phyloP scores from a whole-genome alignment of 2,113 vertebrate species.

The Asarcornis scutulata region DNA sequence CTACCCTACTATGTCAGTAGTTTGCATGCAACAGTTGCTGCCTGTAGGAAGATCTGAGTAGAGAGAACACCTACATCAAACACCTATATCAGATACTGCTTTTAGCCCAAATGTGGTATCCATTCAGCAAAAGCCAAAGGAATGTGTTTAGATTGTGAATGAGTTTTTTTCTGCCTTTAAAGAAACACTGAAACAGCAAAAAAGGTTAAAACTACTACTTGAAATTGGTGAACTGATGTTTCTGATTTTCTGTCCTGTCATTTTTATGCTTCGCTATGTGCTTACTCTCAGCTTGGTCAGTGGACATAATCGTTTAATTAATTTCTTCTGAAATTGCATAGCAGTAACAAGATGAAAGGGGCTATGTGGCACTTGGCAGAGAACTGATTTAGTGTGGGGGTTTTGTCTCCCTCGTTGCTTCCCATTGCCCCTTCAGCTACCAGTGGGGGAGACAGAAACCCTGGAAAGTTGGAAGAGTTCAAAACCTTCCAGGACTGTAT shows the following conservation, averaged over 20 bases:
- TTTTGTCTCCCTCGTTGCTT: not conserved
- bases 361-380: not conserved
- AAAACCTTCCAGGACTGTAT: not conserved
- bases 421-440: not conserved
- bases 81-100: not conserved
- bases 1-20: not conserved
- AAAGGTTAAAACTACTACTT: not conserved
- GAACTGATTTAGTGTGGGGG: rapidly evolving
- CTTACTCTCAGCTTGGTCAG: not conserved
- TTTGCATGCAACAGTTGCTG: not conserved
- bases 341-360: not conserved
- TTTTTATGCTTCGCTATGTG: not conserved
- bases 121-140: not conserved
- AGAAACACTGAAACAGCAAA: not conserved
- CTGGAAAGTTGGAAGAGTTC: not conserved
- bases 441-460: not conserved
- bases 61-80: not conserved
- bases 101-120: not conserved
- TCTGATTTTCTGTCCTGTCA: not conserved
- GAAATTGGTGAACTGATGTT: not conserved
- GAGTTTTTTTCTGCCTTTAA: not conserved
- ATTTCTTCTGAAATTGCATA: not conserved
- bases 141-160: not conserved
- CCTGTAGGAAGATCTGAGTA: not conserved
- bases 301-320: not conserved